These are phyloP conservation scores for Crotalus tigris DNA, from an alignment of 2,113 vertebrate species.

Conservation along the genomic window DNA sequence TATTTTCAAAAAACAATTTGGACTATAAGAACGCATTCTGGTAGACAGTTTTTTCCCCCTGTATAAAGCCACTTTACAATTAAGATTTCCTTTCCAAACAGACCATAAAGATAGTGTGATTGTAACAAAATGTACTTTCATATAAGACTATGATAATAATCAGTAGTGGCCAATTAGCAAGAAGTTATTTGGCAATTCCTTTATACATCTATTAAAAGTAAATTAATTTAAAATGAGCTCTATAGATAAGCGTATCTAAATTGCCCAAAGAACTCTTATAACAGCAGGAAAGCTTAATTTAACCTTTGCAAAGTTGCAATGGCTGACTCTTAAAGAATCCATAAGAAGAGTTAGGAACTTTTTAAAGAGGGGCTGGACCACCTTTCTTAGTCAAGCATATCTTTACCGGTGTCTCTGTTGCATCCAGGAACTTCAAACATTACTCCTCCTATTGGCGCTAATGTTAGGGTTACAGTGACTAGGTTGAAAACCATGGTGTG, in stretches of 20 bases:
- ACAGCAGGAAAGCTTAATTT: slow-evolving; percentile 7
- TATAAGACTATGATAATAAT: slow-evolving; percentile 23
- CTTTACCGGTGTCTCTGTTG: neutral
- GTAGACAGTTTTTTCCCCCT: neutral
- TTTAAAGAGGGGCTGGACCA: neutral
- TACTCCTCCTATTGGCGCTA: neutral
- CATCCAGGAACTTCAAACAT: neutral
- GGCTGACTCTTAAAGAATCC: neutral
- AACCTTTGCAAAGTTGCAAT: neutral
- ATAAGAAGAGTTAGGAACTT: neutral
- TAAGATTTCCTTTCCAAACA: slow-evolving; percentile 31
- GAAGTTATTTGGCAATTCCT: slow-evolving; percentile 12
- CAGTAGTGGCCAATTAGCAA: slow-evolving; percentile 26
- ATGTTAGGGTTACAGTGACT: neutral
- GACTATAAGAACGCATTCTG: slow-evolving; percentile 16
- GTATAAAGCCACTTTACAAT: neutral
- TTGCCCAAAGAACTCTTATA: slow-evolving; percentile 1
- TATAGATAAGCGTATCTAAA: slow-evolving; percentile 1
- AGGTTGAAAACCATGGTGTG: neutral
- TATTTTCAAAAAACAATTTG: slow-evolving; percentile 21
- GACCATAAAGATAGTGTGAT: slow-evolving; percentile 22
- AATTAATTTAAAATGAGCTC: slow-evolving; percentile 23
- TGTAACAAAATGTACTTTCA: slow-evolving; percentile 30
- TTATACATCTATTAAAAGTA: slow-evolving; percentile 21
- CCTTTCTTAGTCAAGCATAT: neutral